Conservation (phyloP, 2,113 vertebrate genomes). For the Alligator mississippiensis region DNA sequence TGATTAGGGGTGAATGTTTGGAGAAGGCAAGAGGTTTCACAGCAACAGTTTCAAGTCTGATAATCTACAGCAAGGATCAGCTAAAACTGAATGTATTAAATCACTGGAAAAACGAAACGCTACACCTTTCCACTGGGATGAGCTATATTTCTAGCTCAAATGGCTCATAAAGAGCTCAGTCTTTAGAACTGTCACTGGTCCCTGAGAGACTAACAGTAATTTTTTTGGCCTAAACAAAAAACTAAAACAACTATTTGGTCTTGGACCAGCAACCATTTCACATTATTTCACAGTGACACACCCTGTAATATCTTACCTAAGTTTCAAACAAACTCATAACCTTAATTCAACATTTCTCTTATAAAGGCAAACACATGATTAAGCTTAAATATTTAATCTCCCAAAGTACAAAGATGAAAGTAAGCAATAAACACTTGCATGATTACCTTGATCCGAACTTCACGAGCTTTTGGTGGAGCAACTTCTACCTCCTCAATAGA, state of each 20-base stretch:
- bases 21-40: not conserved
- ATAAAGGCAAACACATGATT: slow-evolving; percentile 3
- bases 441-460: slow-evolving; percentile 88
- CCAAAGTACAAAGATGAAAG: not conserved
- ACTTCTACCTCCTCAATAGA: slow-evolving; percentile 84
- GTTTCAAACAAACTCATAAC: not conserved
- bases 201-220: not conserved
- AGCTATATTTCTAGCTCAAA: not conserved
- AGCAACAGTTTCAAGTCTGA: not conserved
- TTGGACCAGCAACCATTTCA: not conserved
- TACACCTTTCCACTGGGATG: not conserved
- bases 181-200: not conserved
- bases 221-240: not conserved
- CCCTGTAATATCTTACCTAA: not conserved
- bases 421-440: not conserved
- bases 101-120: not conserved
- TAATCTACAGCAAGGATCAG: not conserved
- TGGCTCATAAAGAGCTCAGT: not conserved
- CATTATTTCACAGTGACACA: not conserved
- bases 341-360: not conserved
- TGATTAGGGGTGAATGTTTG: not conserved
- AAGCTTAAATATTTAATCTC: not conserved
- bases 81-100: not conserved
- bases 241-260: not conserved
- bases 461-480: slow-evolving; percentile 83